Conservation (phyloP, 2,113 vertebrate genomes). For the Hemicordylus capensis region DNA sequence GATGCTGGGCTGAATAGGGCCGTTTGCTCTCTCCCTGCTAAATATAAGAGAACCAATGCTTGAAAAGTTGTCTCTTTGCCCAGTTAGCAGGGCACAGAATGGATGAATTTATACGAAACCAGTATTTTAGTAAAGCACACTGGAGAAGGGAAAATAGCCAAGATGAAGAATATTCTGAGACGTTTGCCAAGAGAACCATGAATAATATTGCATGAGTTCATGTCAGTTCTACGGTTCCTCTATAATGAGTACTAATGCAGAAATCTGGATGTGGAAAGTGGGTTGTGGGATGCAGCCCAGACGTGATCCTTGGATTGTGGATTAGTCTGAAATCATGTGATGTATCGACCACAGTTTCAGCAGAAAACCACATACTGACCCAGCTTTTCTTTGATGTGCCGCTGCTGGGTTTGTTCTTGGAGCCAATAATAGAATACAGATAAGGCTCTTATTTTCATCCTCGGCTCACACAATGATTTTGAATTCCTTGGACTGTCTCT, state of each 20-base stretch:
- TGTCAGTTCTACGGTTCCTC: no score
- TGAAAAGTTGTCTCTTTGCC: no score
- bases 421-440: constrained; percentile 7
- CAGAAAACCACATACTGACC: neutral
- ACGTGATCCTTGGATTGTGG: no score
- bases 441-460: neutral
- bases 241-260: neutral
- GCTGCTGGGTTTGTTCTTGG: fast-evolving
- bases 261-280: neutral
- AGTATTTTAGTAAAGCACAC: neutral
- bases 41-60: no score
- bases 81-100: neutral
- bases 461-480: neutral
- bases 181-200: neutral
- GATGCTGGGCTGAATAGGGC: no score
- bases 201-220: neutral
- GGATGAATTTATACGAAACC: neutral
- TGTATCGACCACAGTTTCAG: neutral
- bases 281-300: no score
- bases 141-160: neutral
- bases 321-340: neutral
- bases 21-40: no score
- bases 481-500: constrained; percentile 21
- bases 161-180: neutral
- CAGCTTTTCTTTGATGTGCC: neutral